A percentile compares a stretch with the other conserved stretches of the same genome.
These are phyloP conservation scores for Phaethornis superciliosus DNA, from an alignment of 2,113 vertebrate species.

Conservation along the genomic window DNA sequence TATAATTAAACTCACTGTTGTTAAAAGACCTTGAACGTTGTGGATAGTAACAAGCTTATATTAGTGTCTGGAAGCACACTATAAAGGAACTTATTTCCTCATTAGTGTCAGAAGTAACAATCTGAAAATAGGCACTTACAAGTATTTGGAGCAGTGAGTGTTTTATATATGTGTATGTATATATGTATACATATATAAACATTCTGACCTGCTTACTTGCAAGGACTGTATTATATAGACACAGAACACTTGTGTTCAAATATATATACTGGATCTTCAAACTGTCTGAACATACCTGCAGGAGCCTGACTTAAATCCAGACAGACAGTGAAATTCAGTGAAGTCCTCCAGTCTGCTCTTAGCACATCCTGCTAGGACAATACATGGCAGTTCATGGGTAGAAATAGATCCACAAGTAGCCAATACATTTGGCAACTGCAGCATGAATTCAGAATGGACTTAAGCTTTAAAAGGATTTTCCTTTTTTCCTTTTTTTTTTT, in stretches of 20 bases:
- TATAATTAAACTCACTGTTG: conserved; percentile 15
- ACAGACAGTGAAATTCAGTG: background rate
- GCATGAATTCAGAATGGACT: background rate
- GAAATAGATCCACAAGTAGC: background rate
- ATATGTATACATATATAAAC: background rate
- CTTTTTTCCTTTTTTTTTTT: too few relatives aligned
- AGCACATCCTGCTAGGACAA: background rate
- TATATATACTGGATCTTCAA: background rate
- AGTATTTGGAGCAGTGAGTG: background rate
- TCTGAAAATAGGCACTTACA: background rate
- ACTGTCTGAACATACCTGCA: background rate
- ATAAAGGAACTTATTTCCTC: background rate
- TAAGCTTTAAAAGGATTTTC: conserved; percentile 10
- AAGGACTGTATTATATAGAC: background rate
- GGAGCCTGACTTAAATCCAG: background rate
- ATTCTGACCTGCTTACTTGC: background rate
- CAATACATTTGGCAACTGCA: background rate
- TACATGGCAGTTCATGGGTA: background rate
- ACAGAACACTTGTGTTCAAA: background rate
- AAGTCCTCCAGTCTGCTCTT: background rate
- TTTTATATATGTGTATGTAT: background rate
- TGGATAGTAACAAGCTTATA: background rate
- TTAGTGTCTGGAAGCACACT: conserved; percentile 11
- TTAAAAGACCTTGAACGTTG: background rate
- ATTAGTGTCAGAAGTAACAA: conserved; percentile 4